Base-by-base conservation (phyloP, 2,888 invertebrate species). In the Parnassius glacialis region DNA sequence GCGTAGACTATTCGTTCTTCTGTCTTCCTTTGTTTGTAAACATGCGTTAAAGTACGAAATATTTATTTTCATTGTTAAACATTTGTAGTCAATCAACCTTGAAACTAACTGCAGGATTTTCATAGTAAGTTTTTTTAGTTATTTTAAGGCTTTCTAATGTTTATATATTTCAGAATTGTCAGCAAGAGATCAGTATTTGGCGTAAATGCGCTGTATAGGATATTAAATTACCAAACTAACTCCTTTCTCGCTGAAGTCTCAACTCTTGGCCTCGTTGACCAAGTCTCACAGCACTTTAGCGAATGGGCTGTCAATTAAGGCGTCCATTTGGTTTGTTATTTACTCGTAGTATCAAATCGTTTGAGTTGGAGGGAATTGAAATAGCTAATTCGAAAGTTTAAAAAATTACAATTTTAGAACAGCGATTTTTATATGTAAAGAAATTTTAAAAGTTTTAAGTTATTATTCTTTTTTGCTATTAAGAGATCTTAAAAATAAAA, bases 271-370 rank as follows among this genome's bases (percentile, higher is more conserved):
- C 59, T 16, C 59, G 48, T 43, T 54, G 50, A 48, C 48, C 20
- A 55, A 50, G 16, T 55, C 48, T 51, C 48, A 44, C 50, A 50
- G 50, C 44, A 60, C 54, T 60, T 55, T 44, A 60, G 50, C 13
- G 55, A 55, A 55, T 50, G 55, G 48, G 42, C 55, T 51, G 55
- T 55, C 55, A 55, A 60, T 60, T 55, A 60, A 48, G 60, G 50
- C 54, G 51, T 54, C 60, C 55, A 51, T 54, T 41, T 54, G 50
- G 11, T 51, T 43, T 13, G 54, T 60, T 50, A 43, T 51, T 60
- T 42, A 16, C 16, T 16, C 16, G 16, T 16, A 47, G 47, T 59
- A 52, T 59, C 53, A 53, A 53, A 34, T 12, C 42, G 20, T 42
- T 44, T 43, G 16, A 43, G 10, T 16, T 10, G 9, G 3, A 2